Evolutionary conservation across 2,888 invertebrate species (phyloP), one percentile per base, ranked within the genome.

Genomic region (Argyresthia goedartella): DNA sequence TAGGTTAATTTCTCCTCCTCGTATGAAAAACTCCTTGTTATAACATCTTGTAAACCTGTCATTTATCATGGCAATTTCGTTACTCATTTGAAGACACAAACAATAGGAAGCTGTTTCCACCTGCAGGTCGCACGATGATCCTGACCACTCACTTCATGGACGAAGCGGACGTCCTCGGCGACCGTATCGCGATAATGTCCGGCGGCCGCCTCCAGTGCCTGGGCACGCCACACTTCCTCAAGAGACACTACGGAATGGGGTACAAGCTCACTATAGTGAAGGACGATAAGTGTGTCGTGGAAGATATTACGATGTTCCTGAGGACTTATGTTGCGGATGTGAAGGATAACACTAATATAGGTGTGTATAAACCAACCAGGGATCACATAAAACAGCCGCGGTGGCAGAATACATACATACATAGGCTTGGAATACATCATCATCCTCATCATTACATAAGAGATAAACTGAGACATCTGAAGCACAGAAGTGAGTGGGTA

Each of bases 61-160:
- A n/a, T n/a, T n/a, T n/a, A n/a, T n/a, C n/a, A n/a, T n/a, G n/a
- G n/a, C n/a, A n/a, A n/a, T n/a, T n/a, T n/a, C n/a, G n/a, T n/a
- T n/a, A n/a, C n/a, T n/a, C n/a, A n/a, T n/a, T n/a, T n/a, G n/a
- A n/a, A n/a, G n/a, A 25, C 6, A 25, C 3, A 25, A 2, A 25
- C 3, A 25, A 25, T 25, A 25, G 25, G 25, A 25, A 25, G 25
- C 8, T 1, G 8, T 52, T 52, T 39, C 50, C 52, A 59, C 8
- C 59, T n/a, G n/a, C n/a, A 81, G 93, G 92, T 36, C 88, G 95
- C 9, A 94, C 95, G 0, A 90, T 96, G 66, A 82, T 96, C 36
- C 80, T 96, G 49, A 93, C 95, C 0, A 95, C 95, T 0, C 94
- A 96, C 75, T 95, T 94, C 71, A 96, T 96, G 95, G 96, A 96